Conservation (phyloP, 2,888 invertebrate genomes). For the Lasioglossum vierecki region DNA sequence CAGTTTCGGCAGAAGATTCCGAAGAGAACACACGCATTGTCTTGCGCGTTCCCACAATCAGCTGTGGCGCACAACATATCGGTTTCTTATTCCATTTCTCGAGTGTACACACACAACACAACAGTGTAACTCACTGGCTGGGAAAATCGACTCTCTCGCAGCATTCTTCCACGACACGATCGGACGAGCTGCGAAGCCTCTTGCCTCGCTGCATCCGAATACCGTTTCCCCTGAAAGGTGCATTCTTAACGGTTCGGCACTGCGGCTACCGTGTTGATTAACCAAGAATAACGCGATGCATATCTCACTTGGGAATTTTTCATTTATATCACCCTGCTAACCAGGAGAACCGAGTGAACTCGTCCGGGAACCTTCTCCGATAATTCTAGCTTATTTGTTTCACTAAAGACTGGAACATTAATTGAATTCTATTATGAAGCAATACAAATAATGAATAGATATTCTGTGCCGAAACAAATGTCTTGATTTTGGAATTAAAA, state of each 20-base stretch:
- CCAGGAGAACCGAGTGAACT: not conserved
- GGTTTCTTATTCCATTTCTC: conserved; percentile 54
- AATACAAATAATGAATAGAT: not conserved
- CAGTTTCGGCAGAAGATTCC: conserved; percentile 2
- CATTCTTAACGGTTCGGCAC: conserved; percentile 61
- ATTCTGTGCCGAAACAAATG: no score
- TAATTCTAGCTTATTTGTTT: not conserved
- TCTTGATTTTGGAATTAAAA: no score
- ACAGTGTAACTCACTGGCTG: conserved; percentile 23
- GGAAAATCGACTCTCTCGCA: conserved; percentile 60
- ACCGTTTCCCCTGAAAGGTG: conserved; percentile 73
- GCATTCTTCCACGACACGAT: conserved; percentile 60
- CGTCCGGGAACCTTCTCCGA: not conserved
- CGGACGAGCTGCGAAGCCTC: conserved; percentile 33
- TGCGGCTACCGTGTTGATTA: conserved; percentile 25
- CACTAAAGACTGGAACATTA: not conserved
- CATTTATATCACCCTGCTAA: not conserved
- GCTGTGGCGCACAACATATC: not conserved
- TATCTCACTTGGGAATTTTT: not conserved
- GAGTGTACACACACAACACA: conserved; percentile 14
- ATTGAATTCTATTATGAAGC: not conserved
- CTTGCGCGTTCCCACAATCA: conserved; percentile 6
- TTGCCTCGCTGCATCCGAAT: conserved; percentile 55
- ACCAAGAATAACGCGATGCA: conserved; percentile 16
- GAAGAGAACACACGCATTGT: not conserved